Conservation (phyloP, 2,113 vertebrate genomes). For the Gopherus flavomarginatus region DNA sequence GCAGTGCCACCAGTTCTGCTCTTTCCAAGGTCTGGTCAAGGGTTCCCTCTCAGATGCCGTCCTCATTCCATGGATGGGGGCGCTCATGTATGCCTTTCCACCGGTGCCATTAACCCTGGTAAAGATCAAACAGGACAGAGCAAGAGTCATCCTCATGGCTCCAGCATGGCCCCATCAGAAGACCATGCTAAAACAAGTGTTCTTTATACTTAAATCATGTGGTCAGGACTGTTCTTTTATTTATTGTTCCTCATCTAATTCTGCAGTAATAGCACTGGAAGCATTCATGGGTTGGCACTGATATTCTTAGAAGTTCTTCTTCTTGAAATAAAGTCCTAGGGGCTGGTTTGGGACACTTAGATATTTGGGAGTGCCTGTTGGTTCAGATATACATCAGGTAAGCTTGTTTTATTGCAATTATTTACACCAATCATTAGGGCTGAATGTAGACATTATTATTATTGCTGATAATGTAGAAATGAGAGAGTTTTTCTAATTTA, state of each 20-base stretch:
- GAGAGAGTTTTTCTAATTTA: neutral
- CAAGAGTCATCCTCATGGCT: no score
- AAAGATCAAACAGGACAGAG: no score
- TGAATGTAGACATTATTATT: neutral
- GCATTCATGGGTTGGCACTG: neutral
- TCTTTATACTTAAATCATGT: neutral
- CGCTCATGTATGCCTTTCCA: no score
- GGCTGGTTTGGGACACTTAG: neutral
- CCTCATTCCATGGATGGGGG: no score
- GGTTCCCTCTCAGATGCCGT: no score
- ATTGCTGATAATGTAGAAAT: neutral
- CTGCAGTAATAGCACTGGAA: rapidly evolving
- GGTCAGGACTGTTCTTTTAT: neutral
- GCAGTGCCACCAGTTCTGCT: no score
- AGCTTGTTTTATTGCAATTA: neutral
- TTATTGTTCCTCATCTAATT: neutral
- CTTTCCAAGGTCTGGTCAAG: no score
- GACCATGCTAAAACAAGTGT: neutral
- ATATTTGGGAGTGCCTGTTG: neutral
- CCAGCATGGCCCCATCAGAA: neutral
- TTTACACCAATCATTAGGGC: neutral
- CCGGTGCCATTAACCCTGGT: no score
- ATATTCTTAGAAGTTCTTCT: neutral
- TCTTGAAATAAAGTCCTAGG: neutral
- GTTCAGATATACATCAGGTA: neutral